Evolutionary conservation across 2,888 invertebrate genomes (phyloP).

Genomic region (Villa cingulata): DNA sequence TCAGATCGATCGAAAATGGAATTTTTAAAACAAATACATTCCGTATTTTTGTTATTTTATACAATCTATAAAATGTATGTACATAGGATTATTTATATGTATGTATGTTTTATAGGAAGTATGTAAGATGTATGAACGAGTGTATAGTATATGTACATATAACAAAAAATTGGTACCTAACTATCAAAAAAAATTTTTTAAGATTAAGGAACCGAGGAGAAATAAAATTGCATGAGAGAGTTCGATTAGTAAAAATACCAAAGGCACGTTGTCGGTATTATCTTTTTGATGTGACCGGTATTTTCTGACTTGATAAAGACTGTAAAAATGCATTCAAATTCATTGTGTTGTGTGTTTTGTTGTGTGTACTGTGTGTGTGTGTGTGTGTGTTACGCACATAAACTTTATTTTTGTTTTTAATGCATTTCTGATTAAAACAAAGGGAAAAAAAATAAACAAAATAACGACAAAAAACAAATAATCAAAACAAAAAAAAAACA

Average conservation of each 20-base stretch:
- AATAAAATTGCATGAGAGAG: conserved; percentile 1
- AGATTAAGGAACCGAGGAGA: too few relatives aligned
- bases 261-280: neutral
- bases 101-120: too few relatives aligned
- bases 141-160: too few relatives aligned
- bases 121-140: too few relatives aligned
- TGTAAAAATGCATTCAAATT: neutral
- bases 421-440: too few relatives aligned
- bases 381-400: neutral
- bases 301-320: neutral
- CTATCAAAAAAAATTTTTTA: too few relatives aligned
- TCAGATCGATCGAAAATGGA: conserved; percentile 10
- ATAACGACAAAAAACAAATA: neutral
- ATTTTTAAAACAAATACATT: conserved; percentile 4
- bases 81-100: too few relatives aligned
- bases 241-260: conserved; percentile 7
- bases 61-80: neutral
- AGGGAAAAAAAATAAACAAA: too few relatives aligned
- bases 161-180: too few relatives aligned
- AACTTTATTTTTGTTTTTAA: too few relatives aligned
- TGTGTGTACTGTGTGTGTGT: neutral
- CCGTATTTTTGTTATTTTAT: neutral
- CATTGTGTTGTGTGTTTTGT: neutral
- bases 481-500: neutral
- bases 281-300: conserved; percentile 1